phyloP scores from a whole-genome alignment of 2,888 invertebrate genomes.

The Orchesellides sinensis region DNA sequence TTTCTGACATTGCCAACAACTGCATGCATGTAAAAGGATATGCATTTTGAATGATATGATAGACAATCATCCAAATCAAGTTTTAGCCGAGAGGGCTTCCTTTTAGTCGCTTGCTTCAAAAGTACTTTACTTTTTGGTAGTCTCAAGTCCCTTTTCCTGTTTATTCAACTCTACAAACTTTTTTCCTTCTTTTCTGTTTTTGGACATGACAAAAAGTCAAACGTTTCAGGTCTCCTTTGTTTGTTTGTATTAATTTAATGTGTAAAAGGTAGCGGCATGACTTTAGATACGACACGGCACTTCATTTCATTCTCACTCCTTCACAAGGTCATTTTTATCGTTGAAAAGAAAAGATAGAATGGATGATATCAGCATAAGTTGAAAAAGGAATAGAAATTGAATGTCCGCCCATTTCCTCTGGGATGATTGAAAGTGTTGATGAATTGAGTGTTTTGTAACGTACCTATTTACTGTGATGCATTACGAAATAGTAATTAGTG shows the following conservation, averaged over 20 bases:
- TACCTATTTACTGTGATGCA: background rate
- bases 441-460: conserved; percentile 9
- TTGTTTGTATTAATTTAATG: conserved; percentile 38
- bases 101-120: too few relatives aligned
- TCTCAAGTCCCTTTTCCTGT: background rate
- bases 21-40: too few relatives aligned
- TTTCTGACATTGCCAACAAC: background rate
- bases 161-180: background rate
- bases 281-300: background rate
- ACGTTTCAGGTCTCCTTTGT: background rate
- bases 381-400: conserved; percentile 25
- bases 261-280: background rate
- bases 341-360: conserved; percentile 24
- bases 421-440: conserved; percentile 33
- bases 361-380: conserved; percentile 53
- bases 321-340: conserved; percentile 28
- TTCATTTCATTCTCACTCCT: conserved; percentile 52
- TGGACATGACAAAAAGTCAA: conserved; percentile 11
- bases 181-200: background rate
- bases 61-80: too few relatives aligned
- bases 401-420: conserved; percentile 43
- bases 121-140: background rate
- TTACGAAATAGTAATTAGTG: too few relatives aligned
- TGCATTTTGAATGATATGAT: too few relatives aligned
- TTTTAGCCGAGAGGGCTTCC: background rate